Evolutionary conservation across 2,797 vertebrate species (phyloP).

Genomic region (Hemibagrus guttatus): DNA sequence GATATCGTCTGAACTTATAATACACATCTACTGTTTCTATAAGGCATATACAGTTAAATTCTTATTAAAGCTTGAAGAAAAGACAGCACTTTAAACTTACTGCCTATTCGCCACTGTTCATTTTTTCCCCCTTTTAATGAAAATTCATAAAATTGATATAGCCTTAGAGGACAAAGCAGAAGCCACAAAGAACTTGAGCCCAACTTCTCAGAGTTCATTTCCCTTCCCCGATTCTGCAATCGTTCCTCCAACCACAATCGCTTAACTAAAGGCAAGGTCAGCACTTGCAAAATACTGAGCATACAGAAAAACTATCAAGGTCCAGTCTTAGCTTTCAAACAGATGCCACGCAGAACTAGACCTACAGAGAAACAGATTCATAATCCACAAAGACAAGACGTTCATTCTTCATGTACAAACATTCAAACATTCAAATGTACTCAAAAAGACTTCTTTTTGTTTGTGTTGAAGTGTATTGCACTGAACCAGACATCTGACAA

Average conservation of each 20-base stretch:
- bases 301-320: not conserved
- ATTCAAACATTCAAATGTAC: not conserved
- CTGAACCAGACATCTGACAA: too few species aligned
- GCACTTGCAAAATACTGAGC: conserved; percentile 1
- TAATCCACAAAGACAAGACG: not conserved
- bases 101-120: not conserved
- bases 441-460: not conserved
- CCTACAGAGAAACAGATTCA: not conserved
- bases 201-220: not conserved
- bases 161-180: conserved; percentile 11
- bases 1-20: too few species aligned
- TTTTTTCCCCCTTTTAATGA: not conserved
- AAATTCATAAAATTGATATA: not conserved
- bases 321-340: not conserved
- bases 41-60: not conserved
- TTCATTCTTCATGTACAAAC: not conserved
- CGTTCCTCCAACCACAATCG: conserved; percentile 7
- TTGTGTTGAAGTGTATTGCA: too few species aligned
- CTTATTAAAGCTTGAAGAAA: not conserved
- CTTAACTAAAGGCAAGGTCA: conserved; percentile 22
- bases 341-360: not conserved
- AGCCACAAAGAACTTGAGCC: not conserved
- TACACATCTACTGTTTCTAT: not conserved
- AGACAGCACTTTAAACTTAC: not conserved
- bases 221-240: conserved; percentile 19